Evolutionary conservation across 2,888 invertebrate species (phyloP).

Genomic region (Drosophila birchii): DNA sequence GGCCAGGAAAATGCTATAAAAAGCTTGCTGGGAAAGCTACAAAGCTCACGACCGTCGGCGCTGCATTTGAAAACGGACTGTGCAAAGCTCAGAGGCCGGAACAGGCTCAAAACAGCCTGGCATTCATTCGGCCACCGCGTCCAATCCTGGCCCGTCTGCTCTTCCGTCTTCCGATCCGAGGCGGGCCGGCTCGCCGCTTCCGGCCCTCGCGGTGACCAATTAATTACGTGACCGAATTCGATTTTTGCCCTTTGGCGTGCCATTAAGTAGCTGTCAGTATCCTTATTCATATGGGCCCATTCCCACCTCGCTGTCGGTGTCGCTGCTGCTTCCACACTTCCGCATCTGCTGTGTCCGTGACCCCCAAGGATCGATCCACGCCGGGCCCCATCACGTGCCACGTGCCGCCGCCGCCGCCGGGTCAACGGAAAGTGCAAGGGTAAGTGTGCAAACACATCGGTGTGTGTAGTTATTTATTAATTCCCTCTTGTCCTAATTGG

Average conservation of each 20-base stretch:
- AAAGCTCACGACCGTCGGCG: slow-evolving; percentile 46
- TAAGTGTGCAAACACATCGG: slow-evolving; percentile 9
- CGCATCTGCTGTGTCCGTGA: slow-evolving; percentile 56
- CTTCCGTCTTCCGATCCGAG: slow-evolving; percentile 1
- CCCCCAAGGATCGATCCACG: slow-evolving; percentile 54
- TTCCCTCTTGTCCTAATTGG: not conserved
- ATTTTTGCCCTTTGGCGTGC: slow-evolving; percentile 33
- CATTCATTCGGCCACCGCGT: slow-evolving; percentile 34
- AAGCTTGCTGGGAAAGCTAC: slow-evolving; percentile 42
- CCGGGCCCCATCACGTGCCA: slow-evolving; percentile 56
- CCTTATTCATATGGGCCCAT: not conserved
- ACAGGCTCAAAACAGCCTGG: slow-evolving; percentile 20
- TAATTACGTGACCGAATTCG: slow-evolving; percentile 71
- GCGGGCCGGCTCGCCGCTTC: slow-evolving; percentile 2
- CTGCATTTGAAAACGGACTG: slow-evolving; percentile 48
- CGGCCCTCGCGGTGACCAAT: slow-evolving; percentile 45
- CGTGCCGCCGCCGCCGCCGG: slow-evolving; percentile 24
- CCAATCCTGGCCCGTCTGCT: slow-evolving; percentile 24
- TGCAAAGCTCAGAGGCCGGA: slow-evolving; percentile 36
- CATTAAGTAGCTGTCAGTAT: not conserved
- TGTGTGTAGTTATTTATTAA: not conserved
- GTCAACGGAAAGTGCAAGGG: slow-evolving; percentile 41
- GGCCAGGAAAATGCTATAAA: not conserved
- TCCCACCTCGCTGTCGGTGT: not conserved
- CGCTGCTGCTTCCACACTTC: slow-evolving; percentile 5